Conservation (phyloP, 2,888 invertebrate species). For the Apotomis capreana region DNA sequence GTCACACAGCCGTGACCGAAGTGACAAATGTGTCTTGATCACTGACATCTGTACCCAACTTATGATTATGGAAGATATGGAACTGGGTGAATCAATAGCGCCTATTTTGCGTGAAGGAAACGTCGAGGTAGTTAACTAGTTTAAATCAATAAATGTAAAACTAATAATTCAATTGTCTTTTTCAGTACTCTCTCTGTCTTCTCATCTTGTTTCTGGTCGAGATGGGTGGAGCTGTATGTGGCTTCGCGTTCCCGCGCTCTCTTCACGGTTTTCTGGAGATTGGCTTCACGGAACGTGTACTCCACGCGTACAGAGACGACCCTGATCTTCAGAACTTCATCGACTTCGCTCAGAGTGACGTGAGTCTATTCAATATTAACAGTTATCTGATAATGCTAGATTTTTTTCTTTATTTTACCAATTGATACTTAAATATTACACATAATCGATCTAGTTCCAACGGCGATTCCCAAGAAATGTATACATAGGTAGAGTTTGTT, state of each 20-base stretch:
- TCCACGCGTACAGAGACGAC: conserved; percentile 96
- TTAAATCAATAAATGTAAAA: not conserved
- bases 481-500: too few relatives aligned
- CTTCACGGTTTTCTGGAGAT: conserved; percentile 93
- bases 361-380: conserved; percentile 61
- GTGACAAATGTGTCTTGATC: too few relatives aligned
- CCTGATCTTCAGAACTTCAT: conserved; percentile 96
- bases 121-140: not conserved
- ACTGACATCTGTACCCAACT: too few relatives aligned
- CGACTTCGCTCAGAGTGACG: conserved; percentile 97
- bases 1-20: too few relatives aligned
- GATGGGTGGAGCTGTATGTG: conserved; percentile 95
- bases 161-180: not conserved
- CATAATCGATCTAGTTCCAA: too few relatives aligned
- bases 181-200: conserved; percentile 94
- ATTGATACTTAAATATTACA: too few relatives aligned
- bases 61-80: too few relatives aligned
- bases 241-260: conserved; percentile 96
- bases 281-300: conserved; percentile 94
- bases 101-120: too few relatives aligned
- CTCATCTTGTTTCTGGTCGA: conserved; percentile 94
- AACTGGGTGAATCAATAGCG: too few relatives aligned
- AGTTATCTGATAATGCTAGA: too few relatives aligned
- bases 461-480: too few relatives aligned
- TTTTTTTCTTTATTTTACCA: too few relatives aligned